Percentiles rank a stretch among this genome's conserved stretches.
Evolutionary conservation across 2,797 vertebrate species (phyloP).

Genomic region (Pangasius sanitwongsei): DNA sequence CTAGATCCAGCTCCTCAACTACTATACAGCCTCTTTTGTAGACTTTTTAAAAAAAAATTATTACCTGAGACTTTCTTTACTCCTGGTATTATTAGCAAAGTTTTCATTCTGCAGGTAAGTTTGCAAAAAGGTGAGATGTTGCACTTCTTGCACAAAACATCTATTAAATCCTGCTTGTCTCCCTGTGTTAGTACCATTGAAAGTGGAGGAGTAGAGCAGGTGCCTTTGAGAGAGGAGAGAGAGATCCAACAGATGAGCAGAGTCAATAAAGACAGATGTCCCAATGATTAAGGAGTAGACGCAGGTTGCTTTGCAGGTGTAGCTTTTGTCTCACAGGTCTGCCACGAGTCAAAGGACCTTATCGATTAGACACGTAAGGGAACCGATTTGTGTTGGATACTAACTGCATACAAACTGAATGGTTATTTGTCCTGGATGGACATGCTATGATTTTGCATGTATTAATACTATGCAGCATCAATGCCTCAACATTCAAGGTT

Average conservation of each 20-base stretch:
- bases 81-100: constrained; percentile 28
- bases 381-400: constrained; percentile 23
- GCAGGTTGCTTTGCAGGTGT: constrained; percentile 44
- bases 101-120: constrained; percentile 53
- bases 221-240: constrained; percentile 40
- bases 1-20: not conserved
- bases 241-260: constrained; percentile 27
- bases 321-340: constrained; percentile 48
- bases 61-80: not conserved
- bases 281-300: constrained; percentile 50
- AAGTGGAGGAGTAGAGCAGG: constrained; percentile 47
- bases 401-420: constrained; percentile 7
- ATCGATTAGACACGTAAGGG: constrained; percentile 39
- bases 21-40: not conserved
- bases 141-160: constrained; percentile 51
- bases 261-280: constrained; percentile 55
- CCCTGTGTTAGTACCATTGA: constrained; percentile 42
- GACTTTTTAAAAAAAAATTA: not conserved
- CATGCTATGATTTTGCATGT: not conserved
- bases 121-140: constrained; percentile 33
- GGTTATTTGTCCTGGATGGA: constrained; percentile 20
- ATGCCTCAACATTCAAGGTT: not conserved
- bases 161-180: constrained; percentile 47
- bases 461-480: constrained; percentile 1
- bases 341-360: constrained; percentile 43